Percentiles rank a stretch among this genome's conserved stretches.
Evolutionary conservation across 2,888 invertebrate genomes (phyloP).

Genomic region (Plebejus anna): DNA sequence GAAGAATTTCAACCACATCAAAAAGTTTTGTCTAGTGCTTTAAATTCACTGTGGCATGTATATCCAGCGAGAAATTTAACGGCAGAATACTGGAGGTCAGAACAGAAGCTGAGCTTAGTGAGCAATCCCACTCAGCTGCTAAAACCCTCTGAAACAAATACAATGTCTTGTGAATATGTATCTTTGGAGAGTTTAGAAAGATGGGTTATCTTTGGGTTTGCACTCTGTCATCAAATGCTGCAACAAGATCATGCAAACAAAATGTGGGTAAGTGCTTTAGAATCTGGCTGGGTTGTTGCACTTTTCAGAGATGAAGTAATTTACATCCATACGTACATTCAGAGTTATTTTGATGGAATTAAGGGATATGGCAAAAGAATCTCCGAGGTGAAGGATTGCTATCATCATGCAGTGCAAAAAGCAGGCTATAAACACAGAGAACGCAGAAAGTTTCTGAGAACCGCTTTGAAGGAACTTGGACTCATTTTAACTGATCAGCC

Average conservation of each 20-base stretch:
- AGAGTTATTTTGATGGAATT: constrained; percentile 94
- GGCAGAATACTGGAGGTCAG: constrained; percentile 96
- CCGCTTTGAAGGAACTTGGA: constrained; percentile 96
- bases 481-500: constrained; percentile 98
- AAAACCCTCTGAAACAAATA: constrained; percentile 96
- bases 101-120: constrained; percentile 95
- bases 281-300: constrained; percentile 96
- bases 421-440: constrained; percentile 96
- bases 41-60: constrained; percentile 92
- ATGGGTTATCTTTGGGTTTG: constrained; percentile 97
- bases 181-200: constrained; percentile 97
- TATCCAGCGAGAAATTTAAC: constrained; percentile 94
- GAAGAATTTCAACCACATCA: constrained; percentile 98
- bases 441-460: constrained; percentile 96
- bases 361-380: constrained; percentile 96
- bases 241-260: constrained; percentile 91
- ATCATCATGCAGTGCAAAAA: constrained; percentile 93
- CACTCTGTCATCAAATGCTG: constrained; percentile 93
- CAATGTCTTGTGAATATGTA: constrained; percentile 98
- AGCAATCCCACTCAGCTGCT: constrained; percentile 96
- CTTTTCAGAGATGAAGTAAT: constrained; percentile 98
- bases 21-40: constrained; percentile 89
- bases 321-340: constrained; percentile 95
- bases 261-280: constrained; percentile 95
- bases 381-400: constrained; percentile 97